A percentile compares a stretch with the other conserved stretches of the same genome.
phyloP scores from a whole-genome alignment of 2,888 invertebrate genomes.

The Cylloceria caligata region DNA sequence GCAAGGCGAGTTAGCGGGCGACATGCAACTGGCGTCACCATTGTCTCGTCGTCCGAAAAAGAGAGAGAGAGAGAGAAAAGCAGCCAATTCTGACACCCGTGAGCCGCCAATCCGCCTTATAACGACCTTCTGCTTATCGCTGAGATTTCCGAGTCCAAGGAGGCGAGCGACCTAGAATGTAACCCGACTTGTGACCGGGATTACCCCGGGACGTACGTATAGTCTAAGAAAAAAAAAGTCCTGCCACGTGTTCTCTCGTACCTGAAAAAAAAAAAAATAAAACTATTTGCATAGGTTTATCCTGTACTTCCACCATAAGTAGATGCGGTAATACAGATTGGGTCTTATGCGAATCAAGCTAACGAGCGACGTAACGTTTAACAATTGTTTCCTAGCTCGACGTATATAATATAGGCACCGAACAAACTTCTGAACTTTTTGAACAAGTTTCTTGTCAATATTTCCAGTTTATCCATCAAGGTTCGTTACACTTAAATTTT shows the following conservation, averaged over 20 bases:
- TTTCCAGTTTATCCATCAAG: not conserved
- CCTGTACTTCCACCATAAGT: not conserved
- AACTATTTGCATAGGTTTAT: not conserved
- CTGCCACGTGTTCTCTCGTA: not conserved
- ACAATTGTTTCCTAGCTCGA: constrained; percentile 8
- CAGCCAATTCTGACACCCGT: constrained; percentile 55
- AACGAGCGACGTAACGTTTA: constrained; percentile 8
- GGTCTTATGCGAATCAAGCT: not conserved
- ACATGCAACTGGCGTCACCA: constrained; percentile 67
- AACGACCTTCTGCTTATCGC: constrained; percentile 66
- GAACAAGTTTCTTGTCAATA: not conserved
- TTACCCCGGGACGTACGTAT: constrained; percentile 35
- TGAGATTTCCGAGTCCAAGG: constrained; percentile 49
- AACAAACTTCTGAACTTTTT: constrained; percentile 1
- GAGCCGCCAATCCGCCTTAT: constrained; percentile 55
- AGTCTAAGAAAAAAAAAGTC: not conserved
- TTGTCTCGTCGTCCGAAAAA: constrained; percentile 54
- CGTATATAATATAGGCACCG: not conserved
- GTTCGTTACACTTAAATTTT: not conserved
- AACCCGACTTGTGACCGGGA: constrained; percentile 62
- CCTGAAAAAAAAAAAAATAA: not conserved
- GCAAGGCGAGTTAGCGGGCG: constrained; percentile 41
- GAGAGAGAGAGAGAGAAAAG: constrained; percentile 19
- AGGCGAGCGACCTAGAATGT: constrained; percentile 65
- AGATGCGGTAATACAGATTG: not conserved